These are phyloP conservation scores for Crocidura indochinensis DNA, from an alignment of 2,797 vertebrate genomes.

Conservation along the genomic window DNA sequence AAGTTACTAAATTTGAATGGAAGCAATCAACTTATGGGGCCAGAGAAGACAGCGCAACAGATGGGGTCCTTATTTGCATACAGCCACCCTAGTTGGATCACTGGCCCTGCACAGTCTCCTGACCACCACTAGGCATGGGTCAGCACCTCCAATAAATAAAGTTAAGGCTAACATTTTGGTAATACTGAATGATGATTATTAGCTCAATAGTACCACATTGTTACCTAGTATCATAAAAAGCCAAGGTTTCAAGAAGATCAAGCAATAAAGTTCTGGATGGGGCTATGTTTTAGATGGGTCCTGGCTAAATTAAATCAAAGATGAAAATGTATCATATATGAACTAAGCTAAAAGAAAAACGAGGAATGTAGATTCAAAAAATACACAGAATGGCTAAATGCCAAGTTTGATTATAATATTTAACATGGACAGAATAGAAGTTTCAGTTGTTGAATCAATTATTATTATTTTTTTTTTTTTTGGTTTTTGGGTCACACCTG, in stretches of 20 bases:
- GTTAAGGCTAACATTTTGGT: constrained; percentile 38
- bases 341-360: constrained; percentile 38
- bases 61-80: no score
- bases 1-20: constrained; percentile 60
- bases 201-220: constrained; percentile 4
- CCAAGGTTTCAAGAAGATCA: constrained; percentile 18
- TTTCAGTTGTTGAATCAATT: constrained; percentile 55
- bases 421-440: constrained; percentile 25
- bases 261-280: constrained; percentile 23
- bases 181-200: constrained; percentile 32
- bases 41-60: no score
- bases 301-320: constrained; percentile 60
- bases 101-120: no score
- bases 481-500: no score
- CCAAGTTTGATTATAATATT: background rate
- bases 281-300: background rate
- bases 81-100: no score
- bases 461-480: no score
- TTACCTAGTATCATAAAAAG: constrained; percentile 37
- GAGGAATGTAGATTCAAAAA: no score
- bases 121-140: no score
- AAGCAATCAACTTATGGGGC: background rate
- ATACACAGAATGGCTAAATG: constrained; percentile 22
- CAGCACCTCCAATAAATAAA: background rate
- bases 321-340: background rate